Base-by-base conservation (phyloP, 2,113 vertebrate species). In the Carassius gibelio region DNA sequence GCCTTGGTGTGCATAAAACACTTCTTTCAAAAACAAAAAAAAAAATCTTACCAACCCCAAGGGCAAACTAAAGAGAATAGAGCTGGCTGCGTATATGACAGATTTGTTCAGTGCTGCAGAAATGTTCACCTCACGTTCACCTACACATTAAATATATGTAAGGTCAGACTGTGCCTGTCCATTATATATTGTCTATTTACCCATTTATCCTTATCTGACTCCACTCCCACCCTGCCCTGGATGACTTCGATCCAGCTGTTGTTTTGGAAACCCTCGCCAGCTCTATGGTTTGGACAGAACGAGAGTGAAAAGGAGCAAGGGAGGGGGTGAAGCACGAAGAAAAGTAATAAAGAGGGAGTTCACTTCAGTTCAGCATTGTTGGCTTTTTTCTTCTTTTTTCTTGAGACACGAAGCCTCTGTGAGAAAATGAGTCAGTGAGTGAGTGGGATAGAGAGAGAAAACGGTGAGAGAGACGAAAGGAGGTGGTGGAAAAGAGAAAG, bases 261-360 rank as follows among this genome's bases (percentile, higher is more conserved):
- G 89, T 88, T 88, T 88, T 90, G 89, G 84, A 80, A 89, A 82
- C 45, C 59, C 64, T 38, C 69, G 72, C 87, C 88, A 91, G 79
- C 81, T 19, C 76, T 85, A 72, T 85, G 79, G 79, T 85, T 68
- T 61, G 26, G 66, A 48, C 48, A 34, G 79, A 68, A 38, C 34
- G 6, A 48, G 75, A 62, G 48, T 1, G 48, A 80, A 9, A 72
- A 62, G 64, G 36, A 68, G 48, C 0, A 48, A 62, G 84, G 75
- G 10, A 87, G 84, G 77, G 83, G 75, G 64, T 71, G 64, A 68
- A 59, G 86, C 64, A 61, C 21, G 64, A 45, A 75, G 81, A 86
- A 86, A 89, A 88, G 85, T 79, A 91, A 91, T 89, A 89, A 89
- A 89, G 84, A 52, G 55, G 52, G 82, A 86, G 90, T 91, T 91